Base-by-base conservation (phyloP, 2,888 invertebrate genomes). In the Gasteruption jaculator region DNA sequence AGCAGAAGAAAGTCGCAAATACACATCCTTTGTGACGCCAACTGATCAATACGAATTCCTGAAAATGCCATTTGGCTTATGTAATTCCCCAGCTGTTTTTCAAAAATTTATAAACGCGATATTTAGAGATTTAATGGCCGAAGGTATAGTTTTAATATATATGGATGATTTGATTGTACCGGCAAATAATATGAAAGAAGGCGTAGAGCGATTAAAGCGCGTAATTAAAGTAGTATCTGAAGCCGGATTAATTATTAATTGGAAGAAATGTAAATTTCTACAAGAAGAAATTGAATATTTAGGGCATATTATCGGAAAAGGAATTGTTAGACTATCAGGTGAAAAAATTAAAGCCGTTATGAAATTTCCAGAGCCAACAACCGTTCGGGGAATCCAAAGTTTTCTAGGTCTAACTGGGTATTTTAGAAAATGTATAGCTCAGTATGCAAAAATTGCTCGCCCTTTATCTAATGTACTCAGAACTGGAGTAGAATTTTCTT, bases 381-480 rank as follows among this genome's bases (percentile, higher is more conserved):
- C 36, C 1, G 32, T 45, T 1, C 43, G 43, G 25, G 25, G 42
- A 3, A 18, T 51, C 2, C 41, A 52, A 14, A 50, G 50, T 37
- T 55, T 55, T 32, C 26, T 53, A 2, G 52, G 52, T 0, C 30
- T 55, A 1, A 52, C 47, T 2, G 49, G 51, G 0, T 56, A 53
- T 38, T 52, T 56, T 12, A 25, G 54, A 2, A 54, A 53, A n/a
- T 54, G 52, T 18, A 42, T 55, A 1, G 33, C 38, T 1, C 19
- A 43, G n/a, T 57, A 48, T 35, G 41, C 56, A 1, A 16, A 39
- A 3, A 57, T 56, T 8, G 57, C 58, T 3, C 43, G 46, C 30
- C 61, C 61, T 3, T 37, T 65, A 14, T 53, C 51, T 2, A 41
- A 57, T 16, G 25, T 62, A 5, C 46, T 56, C 5, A 56, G 45